A percentile compares a stretch with the other conserved stretches of the same genome.
Evolutionary conservation across 2,888 invertebrate genomes (phyloP).

Genomic region (Epinotia ramella): DNA sequence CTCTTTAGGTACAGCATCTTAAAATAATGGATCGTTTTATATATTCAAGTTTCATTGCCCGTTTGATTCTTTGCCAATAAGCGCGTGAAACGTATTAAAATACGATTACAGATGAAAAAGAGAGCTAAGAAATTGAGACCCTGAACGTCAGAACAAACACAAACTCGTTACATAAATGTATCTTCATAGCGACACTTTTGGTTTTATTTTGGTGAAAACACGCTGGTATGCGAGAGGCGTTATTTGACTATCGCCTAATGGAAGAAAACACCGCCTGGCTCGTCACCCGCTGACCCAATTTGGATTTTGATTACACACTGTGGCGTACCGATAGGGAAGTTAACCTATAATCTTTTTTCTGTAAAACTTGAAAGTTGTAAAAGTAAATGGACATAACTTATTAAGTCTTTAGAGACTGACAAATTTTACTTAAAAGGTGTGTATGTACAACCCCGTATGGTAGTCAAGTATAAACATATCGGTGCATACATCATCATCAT

Average conservation of each 20-base stretch:
- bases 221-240: slow-evolving; percentile 45
- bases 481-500: no score
- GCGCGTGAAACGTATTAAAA: no score
- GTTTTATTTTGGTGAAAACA: slow-evolving; percentile 9
- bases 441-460: no score
- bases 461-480: no score
- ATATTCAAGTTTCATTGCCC: no score
- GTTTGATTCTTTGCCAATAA: no score
- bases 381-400: not conserved
- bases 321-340: slow-evolving; percentile 45
- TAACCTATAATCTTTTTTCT: slow-evolving; percentile 27
- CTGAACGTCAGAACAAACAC: no score
- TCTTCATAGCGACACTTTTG: not conserved
- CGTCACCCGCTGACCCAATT: slow-evolving; percentile 66
- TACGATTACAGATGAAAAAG: no score
- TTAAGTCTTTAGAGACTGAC: not conserved
- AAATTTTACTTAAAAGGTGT: not conserved
- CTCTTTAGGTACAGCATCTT: no score
- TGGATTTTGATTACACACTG: slow-evolving; percentile 59
- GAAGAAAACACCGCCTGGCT: slow-evolving; percentile 64
- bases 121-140: no score
- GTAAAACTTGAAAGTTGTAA: not conserved
- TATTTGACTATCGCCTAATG: slow-evolving; percentile 71
- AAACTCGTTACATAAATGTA: no score
- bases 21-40: no score